Conservation (phyloP, 2,113 vertebrate species). For the Vidua macroura region DNA sequence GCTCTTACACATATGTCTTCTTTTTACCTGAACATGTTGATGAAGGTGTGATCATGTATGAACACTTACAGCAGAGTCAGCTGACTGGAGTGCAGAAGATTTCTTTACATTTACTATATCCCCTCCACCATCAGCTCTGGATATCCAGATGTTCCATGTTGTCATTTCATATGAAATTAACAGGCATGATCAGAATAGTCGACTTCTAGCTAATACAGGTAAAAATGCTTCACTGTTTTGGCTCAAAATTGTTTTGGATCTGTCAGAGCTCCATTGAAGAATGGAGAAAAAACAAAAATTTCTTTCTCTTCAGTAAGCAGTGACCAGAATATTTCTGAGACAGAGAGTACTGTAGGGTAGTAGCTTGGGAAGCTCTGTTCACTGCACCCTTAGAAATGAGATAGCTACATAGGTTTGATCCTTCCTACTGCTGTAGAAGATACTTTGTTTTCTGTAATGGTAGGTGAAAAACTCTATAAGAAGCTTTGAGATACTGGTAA, state of each 20-base stretch:
- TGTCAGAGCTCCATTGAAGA: background rate
- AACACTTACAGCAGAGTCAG: conserved; percentile 72
- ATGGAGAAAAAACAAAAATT: background rate
- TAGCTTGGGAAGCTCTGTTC: background rate
- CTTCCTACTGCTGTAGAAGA: background rate
- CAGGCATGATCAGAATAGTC: conserved; percentile 72
- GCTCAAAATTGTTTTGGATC: background rate
- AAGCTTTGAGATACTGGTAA: background rate
- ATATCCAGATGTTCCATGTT: conserved; percentile 79
- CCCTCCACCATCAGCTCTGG: conserved; percentile 79
- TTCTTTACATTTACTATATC: conserved; percentile 79
- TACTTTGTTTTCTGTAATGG: background rate
- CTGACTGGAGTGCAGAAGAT: conserved; percentile 81
- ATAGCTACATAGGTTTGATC: background rate
- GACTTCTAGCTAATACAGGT: conserved; percentile 87
- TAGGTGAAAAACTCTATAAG: background rate
- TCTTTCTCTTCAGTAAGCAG: background rate
- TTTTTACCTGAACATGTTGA: conserved; percentile 73
- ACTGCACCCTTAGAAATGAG: background rate
- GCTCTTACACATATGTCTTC: background rate
- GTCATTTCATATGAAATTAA: conserved; percentile 85
- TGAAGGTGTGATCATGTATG: conserved; percentile 78
- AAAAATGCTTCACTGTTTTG: background rate
- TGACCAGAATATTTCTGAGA: background rate
- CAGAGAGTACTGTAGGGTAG: background rate